These are phyloP conservation scores for Sceloporus tristichus DNA, from an alignment of 2,113 vertebrate genomes.

Conservation along the genomic window DNA sequence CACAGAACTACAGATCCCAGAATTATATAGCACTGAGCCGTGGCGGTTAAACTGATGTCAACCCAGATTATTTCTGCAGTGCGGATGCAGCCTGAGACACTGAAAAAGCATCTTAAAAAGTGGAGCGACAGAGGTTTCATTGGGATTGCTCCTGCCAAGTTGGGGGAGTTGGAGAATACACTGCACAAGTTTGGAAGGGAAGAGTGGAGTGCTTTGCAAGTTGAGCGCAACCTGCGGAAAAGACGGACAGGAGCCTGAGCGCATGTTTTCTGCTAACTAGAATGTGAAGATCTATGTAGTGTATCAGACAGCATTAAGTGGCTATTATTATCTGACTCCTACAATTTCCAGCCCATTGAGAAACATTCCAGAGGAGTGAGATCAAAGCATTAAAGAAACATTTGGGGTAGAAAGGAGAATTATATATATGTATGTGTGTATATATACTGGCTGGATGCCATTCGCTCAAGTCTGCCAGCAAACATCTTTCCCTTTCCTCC, in stretches of 20 bases:
- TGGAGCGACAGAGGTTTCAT: no score
- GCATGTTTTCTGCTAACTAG: background rate
- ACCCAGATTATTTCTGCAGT: no score
- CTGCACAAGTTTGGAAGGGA: no score
- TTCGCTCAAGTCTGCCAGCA: background rate
- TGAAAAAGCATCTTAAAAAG: no score
- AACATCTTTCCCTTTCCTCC: background rate
- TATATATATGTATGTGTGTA: no score
- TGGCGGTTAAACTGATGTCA: no score
- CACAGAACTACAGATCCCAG: no score
- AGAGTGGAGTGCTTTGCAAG: no score
- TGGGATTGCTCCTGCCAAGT: no score
- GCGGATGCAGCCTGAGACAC: no score
- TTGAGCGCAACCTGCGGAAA: background rate
- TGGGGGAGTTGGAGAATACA: no score
- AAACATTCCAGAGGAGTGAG: constrained; percentile 16
- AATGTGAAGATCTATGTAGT: background rate
- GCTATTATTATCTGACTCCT: constrained; percentile 13
- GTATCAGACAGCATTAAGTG: background rate
- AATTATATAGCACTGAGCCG: no score
- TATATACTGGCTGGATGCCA: background rate
- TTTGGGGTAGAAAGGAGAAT: background rate
- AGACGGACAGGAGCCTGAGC: background rate
- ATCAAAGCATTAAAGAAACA: background rate
- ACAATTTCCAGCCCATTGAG: background rate